Conservation (phyloP, 2,113 vertebrate species). For the pig (Sus scrofa) region DNA sequence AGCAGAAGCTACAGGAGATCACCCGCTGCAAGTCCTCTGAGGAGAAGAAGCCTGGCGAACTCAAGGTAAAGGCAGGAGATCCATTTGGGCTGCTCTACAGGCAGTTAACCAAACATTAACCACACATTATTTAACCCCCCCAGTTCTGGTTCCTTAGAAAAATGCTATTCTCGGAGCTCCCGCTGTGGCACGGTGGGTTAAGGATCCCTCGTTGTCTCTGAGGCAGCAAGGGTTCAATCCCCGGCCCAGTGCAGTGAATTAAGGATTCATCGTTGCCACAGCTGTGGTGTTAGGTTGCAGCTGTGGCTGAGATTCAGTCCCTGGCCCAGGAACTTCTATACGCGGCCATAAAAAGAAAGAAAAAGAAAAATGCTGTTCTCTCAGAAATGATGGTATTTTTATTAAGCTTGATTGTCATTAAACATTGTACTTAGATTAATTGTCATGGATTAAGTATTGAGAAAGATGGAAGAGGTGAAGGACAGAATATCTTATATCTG, state of each 20-base stretch:
- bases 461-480: neutral
- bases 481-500: neutral
- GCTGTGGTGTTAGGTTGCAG: too few relatives aligned
- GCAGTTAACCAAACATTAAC: neutral
- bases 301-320: too few relatives aligned
- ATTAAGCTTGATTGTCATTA: neutral
- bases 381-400: neutral
- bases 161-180: neutral
- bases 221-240: too few relatives aligned
- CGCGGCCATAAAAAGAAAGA: too few relatives aligned
- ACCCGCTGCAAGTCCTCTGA: conserved; percentile 85
- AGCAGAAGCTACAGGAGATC: conserved; percentile 83
- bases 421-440: conserved; percentile 18
- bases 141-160: neutral
- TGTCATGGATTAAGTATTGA: conserved; percentile 23
- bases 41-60: conserved; percentile 92
- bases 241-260: too few relatives aligned
- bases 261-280: too few relatives aligned
- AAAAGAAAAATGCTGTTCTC: too few relatives aligned
- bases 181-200: too few relatives aligned
- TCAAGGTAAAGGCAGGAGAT: conserved; percentile 81
- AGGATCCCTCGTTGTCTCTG: too few relatives aligned
- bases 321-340: too few relatives aligned
- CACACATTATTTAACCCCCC: neutral
- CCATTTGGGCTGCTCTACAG: neutral